Conservation (phyloP, 2,888 invertebrate genomes). For the Nomada hirtipes region DNA sequence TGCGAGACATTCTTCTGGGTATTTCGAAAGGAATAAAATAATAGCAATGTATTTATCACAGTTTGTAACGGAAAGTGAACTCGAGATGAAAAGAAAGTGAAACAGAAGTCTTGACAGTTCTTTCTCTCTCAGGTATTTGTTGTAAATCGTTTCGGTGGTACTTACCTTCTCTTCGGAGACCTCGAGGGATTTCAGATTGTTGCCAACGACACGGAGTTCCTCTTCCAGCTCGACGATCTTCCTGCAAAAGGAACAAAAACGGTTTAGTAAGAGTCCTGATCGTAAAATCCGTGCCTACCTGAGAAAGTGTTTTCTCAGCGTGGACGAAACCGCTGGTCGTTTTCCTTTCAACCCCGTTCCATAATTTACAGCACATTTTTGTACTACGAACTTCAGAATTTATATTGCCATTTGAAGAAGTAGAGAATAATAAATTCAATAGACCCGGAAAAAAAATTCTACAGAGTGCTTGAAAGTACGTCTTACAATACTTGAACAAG, state of each 20-base stretch:
- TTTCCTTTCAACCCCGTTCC: background rate
- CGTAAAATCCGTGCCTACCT: constrained; percentile 40
- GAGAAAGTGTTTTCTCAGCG: constrained; percentile 16
- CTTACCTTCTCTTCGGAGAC: constrained; percentile 99
- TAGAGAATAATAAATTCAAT: background rate
- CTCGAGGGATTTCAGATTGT: constrained; percentile 99
- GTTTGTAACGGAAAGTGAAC: constrained; percentile 22
- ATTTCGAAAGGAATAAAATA: background rate
- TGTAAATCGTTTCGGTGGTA: constrained; percentile 35
- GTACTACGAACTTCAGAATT: no score
- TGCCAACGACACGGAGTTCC: constrained; percentile 99
- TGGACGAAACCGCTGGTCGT: constrained; percentile 9
- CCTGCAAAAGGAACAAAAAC: constrained; percentile 85
- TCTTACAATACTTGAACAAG: no score
- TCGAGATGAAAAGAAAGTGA: constrained; percentile 45
- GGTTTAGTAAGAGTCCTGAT: constrained; percentile 18
- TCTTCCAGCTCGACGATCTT: constrained; percentile 99
- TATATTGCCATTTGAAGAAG: no score
- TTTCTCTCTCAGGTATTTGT: constrained; percentile 19
- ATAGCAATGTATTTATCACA: background rate
- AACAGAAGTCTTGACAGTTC: constrained; percentile 22
- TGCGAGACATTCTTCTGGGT: background rate
- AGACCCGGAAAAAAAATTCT: background rate
- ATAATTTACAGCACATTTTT: background rate
- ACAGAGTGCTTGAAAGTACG: background rate